These are phyloP conservation scores for Antheraea assamensis DNA, from an alignment of 2,888 invertebrate genomes.

Conservation along the genomic window DNA sequence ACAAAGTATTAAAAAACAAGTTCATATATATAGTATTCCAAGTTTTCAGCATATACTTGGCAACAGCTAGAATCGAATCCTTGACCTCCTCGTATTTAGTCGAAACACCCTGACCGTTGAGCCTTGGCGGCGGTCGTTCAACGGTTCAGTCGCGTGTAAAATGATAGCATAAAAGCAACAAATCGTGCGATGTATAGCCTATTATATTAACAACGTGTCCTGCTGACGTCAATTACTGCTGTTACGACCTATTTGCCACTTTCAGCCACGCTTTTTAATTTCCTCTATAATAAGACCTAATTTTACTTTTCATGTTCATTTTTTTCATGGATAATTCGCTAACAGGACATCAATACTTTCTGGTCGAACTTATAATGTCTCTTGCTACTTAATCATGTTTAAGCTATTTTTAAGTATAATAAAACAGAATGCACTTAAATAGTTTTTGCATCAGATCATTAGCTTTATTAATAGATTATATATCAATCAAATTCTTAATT, in stretches of 20 bases:
- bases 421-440: no score
- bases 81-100: background rate
- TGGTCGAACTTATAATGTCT: no score
- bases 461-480: background rate
- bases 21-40: no score
- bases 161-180: background rate
- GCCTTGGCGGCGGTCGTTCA: constrained; percentile 7
- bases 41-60: background rate
- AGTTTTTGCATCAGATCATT: background rate
- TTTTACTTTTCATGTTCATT: background rate
- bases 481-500: no score
- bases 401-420: no score
- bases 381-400: no score
- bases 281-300: constrained; percentile 2
- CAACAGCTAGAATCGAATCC: background rate
- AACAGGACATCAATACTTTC: background rate
- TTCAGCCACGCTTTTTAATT: constrained; percentile 11
- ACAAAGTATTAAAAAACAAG: no score
- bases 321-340: background rate
- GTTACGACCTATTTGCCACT: constrained; percentile 3
- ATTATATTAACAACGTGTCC: constrained; percentile 4
- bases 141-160: constrained; percentile 9
- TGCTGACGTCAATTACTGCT: constrained; percentile 5
- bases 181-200: background rate
- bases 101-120: background rate